Evolutionary conservation across 2,888 invertebrate species (phyloP), one percentile per base, ranked within the genome.

Genomic region (Atethmia centrago): DNA sequence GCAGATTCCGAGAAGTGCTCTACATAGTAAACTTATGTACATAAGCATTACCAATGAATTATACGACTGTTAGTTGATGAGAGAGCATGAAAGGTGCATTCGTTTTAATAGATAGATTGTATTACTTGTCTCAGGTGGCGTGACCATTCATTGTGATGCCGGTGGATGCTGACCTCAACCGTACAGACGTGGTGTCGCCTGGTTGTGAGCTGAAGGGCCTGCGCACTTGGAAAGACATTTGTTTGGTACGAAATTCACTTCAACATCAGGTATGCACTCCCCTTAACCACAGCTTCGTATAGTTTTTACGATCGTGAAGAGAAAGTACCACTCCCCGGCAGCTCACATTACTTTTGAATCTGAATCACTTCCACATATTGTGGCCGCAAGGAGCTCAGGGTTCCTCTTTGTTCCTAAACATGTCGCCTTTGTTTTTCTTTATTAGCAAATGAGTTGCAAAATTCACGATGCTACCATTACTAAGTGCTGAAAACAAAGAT

Each of bases 71-170:
- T 65, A 55, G 76, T 75, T 68, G 45, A 63, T 56, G 58, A 53
- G 47, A 66, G 69, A 59, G 49, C 58, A 55, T 47, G 36, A 16
- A 79, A 59, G 36, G 59, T 42, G 47, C 82, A 65, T 82, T 75
- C 66, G 75, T 79, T 77, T 78, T 85, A 82, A 79, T 80, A 83
- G 80, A 83, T 83, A 84, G 82, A 76, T 74, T 55, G 72, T 79
- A 76, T 86, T 85, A 72, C 80, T 77, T 86, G 84, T 84, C 85
- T 80, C 89, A 96, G 96, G 96, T 95, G 95, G 95, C 92, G 96
- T 93, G 94, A 95, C 94, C 94, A 95, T 95, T 96, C 94, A 95
- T 94, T 96, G 96, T 96, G 96, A 96, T 96, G 96, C 96, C 96
- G 96, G 95, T 96, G 96, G 96, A 96, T 96, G 96, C 95, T 94